Base-by-base conservation (phyloP, 2,113 vertebrate genomes). In the Pelobates fuscus region DNA sequence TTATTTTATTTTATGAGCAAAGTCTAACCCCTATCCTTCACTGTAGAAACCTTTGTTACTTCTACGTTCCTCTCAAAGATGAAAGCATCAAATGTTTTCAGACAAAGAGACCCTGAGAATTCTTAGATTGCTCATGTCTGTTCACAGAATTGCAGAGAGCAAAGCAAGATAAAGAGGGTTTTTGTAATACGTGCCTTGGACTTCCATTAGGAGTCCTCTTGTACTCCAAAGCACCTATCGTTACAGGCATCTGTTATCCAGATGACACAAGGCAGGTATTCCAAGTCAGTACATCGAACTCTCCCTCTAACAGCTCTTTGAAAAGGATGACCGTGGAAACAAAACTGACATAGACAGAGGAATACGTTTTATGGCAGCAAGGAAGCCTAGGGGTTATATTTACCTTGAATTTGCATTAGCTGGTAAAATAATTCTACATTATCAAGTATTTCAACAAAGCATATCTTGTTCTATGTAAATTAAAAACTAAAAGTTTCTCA, bases 241-340 rank as follows among this genome's bases (percentile, higher is more conserved):
- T 64, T 64, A 64, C 62, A 43, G 29, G 15, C 62, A 64, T 64
- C 62, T 43, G 30, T 43, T 43, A 64, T 64, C 32, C 30, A 43
- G 18, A 43, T 43, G 21, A n/a, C 62, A 64, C 29, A 14, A 43
- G 30, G 62, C 30, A 43, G 62, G 60, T 62, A 27, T 62, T n/a
- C 8, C 29, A 14, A 43, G 30, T 20, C 30, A 43, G 62, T 37
- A 21, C 37, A 8, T 37, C n/a, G 20, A 18, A n/a, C 60, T 37
- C 15, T 21, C 15, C 3, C 10, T 63, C n/a, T 63, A 14, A 49
- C 1, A 61, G 59, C 59, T 5, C 11, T 61, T 61, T 61, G 25
- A 29, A 61, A 61, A 29, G 59, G 8, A 23, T 57, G 54, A 14
- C 29, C 32, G 8, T 32, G 18, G 30, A 23, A 37, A 32, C 3